phyloP scores from a whole-genome alignment of 2,797 vertebrate genomes.

The Onychomys torridus region DNA sequence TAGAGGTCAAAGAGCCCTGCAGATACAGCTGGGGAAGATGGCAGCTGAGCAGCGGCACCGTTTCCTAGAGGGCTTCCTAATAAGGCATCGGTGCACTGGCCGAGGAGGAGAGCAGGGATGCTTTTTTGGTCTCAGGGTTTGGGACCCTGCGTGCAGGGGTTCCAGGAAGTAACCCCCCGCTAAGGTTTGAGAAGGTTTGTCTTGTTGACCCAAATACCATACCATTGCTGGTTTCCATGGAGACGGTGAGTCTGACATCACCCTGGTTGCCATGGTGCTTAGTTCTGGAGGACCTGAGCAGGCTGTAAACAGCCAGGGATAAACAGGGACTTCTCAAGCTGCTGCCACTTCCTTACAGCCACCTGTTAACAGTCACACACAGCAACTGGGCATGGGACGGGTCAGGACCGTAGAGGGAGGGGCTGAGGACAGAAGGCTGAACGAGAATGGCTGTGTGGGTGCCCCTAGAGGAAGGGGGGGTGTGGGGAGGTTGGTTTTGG shows the following conservation, averaged over 20 bases:
- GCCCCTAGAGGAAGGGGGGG: background rate
- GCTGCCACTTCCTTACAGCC: constrained; percentile 79
- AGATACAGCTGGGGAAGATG: background rate
- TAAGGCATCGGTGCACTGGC: constrained; percentile 60
- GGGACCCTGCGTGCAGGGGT: constrained; percentile 10
- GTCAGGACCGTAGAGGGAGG: background rate
- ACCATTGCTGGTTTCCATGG: constrained; percentile 74
- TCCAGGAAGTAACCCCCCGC: background rate
- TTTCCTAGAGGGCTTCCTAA: constrained; percentile 67
- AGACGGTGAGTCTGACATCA: constrained; percentile 77
- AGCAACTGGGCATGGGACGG: constrained; percentile 57
- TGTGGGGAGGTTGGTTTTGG: background rate
- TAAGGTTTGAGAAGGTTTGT: constrained; percentile 60
- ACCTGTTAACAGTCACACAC: constrained; percentile 75
- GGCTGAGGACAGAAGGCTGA: background rate
- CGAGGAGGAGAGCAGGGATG: background rate
- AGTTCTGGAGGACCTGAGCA: constrained; percentile 76
- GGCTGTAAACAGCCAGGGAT: constrained; percentile 71
- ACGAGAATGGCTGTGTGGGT: fast-evolving
- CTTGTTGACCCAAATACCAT: constrained; percentile 82
- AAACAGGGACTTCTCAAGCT: constrained; percentile 76
- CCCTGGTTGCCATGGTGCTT: constrained; percentile 75
- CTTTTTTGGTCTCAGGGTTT: constrained; percentile 16
- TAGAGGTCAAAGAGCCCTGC: background rate
- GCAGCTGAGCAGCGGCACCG: background rate